Percentiles rank a stretch among this genome's conserved stretches.
These are phyloP conservation scores for Podarcis raffonei DNA, from an alignment of 2,113 vertebrate species.

Conservation along the genomic window DNA sequence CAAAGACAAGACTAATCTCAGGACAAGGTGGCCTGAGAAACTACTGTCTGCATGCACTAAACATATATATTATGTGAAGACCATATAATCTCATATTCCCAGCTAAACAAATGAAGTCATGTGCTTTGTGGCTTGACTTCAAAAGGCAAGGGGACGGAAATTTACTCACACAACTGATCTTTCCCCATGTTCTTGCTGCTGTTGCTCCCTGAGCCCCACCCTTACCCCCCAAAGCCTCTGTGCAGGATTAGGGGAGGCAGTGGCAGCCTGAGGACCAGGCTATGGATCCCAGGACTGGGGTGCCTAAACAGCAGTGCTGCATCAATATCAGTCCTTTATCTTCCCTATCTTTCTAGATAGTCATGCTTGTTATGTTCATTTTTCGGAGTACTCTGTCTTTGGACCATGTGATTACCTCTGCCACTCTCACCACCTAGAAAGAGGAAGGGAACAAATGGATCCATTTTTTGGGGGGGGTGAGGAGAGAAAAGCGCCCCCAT, in stretches of 20 bases:
- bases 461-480: no score
- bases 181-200: background rate
- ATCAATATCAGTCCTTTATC: no score
- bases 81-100: background rate
- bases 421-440: no score
- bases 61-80: background rate
- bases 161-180: background rate
- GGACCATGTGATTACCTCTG: no score
- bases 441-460: no score
- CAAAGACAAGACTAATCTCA: slow-evolving; percentile 12
- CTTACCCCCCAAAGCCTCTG: background rate
- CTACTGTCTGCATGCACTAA: background rate
- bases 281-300: no score
- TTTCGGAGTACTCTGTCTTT: no score
- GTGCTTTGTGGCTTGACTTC: background rate
- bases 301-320: no score
- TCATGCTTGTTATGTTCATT: no score
- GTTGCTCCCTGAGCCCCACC: background rate
- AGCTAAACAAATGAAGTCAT: background rate
- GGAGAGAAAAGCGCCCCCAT: no score
- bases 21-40: background rate
- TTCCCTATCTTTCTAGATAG: no score
- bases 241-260: background rate
- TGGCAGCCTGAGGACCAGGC: no score
- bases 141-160: background rate